Percentiles rank a stretch among this genome's conserved stretches.
Evolutionary conservation across 2,113 vertebrate genomes (phyloP).

Genomic region (Protobothrops mucrosquamatus): DNA sequence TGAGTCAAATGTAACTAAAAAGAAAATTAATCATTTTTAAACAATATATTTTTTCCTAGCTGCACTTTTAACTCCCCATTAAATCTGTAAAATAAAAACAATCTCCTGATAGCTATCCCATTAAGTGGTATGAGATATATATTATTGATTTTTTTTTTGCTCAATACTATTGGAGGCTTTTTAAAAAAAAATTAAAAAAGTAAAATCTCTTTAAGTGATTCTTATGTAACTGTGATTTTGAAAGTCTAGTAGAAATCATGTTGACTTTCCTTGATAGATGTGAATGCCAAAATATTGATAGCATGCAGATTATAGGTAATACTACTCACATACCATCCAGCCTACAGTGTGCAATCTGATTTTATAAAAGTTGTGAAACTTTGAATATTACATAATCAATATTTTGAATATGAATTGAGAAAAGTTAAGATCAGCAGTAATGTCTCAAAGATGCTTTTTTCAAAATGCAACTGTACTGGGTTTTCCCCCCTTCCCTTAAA

Average conservation of each 20-base stretch:
- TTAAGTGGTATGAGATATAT: not conserved
- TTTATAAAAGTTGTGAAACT: not conserved
- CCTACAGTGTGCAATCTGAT: not conserved
- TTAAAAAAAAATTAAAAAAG: accelerated
- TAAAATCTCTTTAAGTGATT: not conserved
- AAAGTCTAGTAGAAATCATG: not conserved
- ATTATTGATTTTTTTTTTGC: not conserved
- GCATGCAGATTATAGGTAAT: not conserved
- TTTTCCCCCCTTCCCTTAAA: not conserved
- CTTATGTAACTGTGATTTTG: not conserved
- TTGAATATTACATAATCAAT: not conserved
- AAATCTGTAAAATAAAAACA: not conserved
- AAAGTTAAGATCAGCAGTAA: not conserved
- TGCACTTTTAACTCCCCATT: not conserved
- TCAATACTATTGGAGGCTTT: not conserved
- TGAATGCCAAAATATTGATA: not conserved
- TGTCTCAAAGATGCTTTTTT: not conserved
- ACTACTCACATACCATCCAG: not conserved
- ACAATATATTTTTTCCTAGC: not conserved
- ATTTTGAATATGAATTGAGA: not conserved
- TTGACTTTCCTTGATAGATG: not conserved
- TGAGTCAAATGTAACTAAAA: not conserved
- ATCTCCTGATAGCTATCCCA: not conserved
- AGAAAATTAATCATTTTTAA: not conserved
- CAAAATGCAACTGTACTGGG: not conserved